Conservation (phyloP, 2,113 vertebrate species). For the Caracal caracal region DNA sequence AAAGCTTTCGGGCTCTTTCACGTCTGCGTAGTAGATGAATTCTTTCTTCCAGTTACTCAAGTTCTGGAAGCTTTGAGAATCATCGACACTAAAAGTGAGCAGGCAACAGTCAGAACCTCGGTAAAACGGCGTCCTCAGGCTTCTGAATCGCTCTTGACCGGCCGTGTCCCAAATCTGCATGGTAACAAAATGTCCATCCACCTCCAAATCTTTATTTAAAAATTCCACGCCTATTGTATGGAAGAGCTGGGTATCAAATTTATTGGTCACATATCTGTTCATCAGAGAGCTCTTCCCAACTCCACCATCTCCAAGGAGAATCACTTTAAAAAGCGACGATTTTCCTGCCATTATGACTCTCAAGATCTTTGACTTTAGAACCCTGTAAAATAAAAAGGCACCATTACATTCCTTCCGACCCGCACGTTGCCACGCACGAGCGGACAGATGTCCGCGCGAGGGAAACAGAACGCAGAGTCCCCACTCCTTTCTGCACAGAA, state of each 20-base stretch:
- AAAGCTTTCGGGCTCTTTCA: constrained; percentile 96
- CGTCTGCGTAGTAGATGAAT: constrained; percentile 97
- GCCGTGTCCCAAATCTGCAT: constrained; percentile 99
- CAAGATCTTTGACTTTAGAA: constrained; percentile 64
- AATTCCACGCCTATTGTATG: constrained; percentile 98
- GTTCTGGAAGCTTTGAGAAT: constrained; percentile 97
- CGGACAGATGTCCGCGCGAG: not conserved
- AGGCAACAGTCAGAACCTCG: constrained; percentile 97
- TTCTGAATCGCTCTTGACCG: constrained; percentile 97
- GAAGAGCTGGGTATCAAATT: constrained; percentile 96
- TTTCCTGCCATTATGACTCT: constrained; percentile 90
- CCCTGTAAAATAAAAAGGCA: constrained; percentile 81
- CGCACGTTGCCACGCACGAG: no score
- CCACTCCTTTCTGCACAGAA: not conserved
- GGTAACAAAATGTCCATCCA: constrained; percentile 94
- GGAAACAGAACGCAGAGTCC: not conserved
- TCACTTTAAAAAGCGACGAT: constrained; percentile 96
- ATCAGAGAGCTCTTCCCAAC: constrained; percentile 99
- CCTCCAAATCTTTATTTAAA: constrained; percentile 97
- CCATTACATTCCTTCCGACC: not conserved
- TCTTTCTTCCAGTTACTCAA: constrained; percentile 98
- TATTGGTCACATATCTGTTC: constrained; percentile 98
- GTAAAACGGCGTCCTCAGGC: constrained; percentile 97
- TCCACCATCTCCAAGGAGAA: constrained; percentile 96
- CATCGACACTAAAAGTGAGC: constrained; percentile 96